A percentile compares a stretch with the other conserved stretches of the same genome.
Conservation (phyloP, 2,797 vertebrate species). For the Geranospiza caerulescens region DNA sequence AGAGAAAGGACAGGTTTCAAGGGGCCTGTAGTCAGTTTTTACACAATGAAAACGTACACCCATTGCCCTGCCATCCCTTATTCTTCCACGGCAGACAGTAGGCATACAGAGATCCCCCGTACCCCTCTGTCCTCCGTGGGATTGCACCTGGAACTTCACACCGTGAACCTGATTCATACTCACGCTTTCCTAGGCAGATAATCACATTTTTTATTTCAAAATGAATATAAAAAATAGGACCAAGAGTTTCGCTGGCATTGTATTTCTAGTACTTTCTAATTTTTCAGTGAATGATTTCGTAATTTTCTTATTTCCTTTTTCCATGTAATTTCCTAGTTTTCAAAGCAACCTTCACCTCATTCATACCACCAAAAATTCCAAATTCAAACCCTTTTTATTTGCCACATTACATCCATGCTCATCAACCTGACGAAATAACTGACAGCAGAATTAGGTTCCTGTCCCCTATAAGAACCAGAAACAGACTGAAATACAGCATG, state of each 20-base stretch:
- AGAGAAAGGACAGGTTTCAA: neutral
- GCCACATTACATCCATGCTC: neutral
- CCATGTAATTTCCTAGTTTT: neutral
- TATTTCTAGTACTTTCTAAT: neutral
- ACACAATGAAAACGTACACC: neutral
- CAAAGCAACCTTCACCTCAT: neutral
- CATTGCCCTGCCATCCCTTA: neutral
- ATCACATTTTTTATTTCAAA: neutral
- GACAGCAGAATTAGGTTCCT: neutral
- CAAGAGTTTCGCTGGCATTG: neutral
- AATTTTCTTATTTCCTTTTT: neutral
- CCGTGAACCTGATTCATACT: neutral
- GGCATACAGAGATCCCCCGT: accelerated
- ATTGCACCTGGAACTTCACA: neutral
- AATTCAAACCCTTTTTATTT: neutral
- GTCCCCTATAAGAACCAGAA: neutral
- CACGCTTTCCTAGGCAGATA: neutral
- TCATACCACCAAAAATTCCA: neutral
- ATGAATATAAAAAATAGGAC: neutral
- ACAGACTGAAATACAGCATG: neutral
- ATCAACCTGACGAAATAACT: neutral
- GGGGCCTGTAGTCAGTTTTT: neutral
- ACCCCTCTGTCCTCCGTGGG: too few species aligned
- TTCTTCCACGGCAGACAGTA: neutral
- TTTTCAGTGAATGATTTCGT: neutral